Evolutionary conservation across 92 coral and sea anemone genomes (phyloP), one percentile per base, ranked within the genome.

Genomic region (Palythoa heliodiscus): DNA sequence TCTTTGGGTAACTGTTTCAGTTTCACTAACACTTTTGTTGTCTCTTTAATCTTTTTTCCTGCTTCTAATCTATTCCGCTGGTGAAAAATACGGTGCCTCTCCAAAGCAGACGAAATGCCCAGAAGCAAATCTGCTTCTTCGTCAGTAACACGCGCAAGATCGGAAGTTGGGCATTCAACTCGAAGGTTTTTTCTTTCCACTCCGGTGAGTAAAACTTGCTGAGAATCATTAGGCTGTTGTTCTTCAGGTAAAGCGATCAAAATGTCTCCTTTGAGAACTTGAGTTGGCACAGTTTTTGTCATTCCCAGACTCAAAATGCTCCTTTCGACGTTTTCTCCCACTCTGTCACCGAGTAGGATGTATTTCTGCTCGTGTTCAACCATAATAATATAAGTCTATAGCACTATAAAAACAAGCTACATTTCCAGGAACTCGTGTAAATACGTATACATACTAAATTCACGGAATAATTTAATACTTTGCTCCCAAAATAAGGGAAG

Each of bases 111-210:
- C 16, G 88, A 35, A 17, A 93, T 83, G 13, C 94, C 96, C 52
- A 76, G 76, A 47, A 93, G 93, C 79, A 93, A 82, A 70, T 80
- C 75, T 13, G 90, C 81, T 17, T 89, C 92, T 89, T 89, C 84
- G 66, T 23, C 50, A 29, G 89, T 12, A 9, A 89, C 87, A 39
- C 75, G 78, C 52, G 84, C 64, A 14, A 89, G 37, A 16, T 64
- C 89, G 47, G 52, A 71, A 48, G 70, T 81, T 11, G 57, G 22
- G 69, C 92, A 86, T 43, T 80, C 75, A 16, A 89, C n/a, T 24
- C 79, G 75, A 35, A 89, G 75, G 8, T 11, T 58, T 75, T 84
- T 79, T 1, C 80, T 54, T 20, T 79, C 78, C 2, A 90, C 82
- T 17, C 89, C 90, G 39, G 58, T 80, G 15, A 93, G 92, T 61